phyloP scores from a whole-genome alignment of 2,113 vertebrate genomes.

The Taurulus bubalis region DNA sequence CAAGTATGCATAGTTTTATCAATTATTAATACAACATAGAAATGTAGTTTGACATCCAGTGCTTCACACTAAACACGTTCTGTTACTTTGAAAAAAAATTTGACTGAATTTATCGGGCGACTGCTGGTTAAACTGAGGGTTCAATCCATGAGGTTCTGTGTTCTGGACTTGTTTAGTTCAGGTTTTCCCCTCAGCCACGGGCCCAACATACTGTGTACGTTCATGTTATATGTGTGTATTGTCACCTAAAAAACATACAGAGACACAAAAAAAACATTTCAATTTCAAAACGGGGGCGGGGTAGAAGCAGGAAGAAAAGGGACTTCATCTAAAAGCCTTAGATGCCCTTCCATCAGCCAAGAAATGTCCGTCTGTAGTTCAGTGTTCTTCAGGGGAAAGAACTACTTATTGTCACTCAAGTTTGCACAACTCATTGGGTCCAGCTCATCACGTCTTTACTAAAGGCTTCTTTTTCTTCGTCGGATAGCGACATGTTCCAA shows the following conservation, averaged over 20 bases:
- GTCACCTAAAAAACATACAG: constrained; percentile 47
- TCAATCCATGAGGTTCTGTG: background rate
- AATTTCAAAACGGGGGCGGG: constrained; percentile 20
- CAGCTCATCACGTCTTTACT: background rate
- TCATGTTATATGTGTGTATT: constrained; percentile 22
- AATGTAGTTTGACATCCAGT: constrained; percentile 27
- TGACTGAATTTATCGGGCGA: constrained; percentile 4
- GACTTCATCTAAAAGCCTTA: constrained; percentile 21
- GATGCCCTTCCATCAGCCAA: constrained; percentile 20
- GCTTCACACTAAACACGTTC: constrained; percentile 7
- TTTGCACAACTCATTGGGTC: constrained; percentile 13
- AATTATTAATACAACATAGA: constrained; percentile 5
- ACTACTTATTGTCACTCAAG: background rate
- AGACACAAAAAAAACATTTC: constrained; percentile 42
- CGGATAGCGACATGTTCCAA: background rate
- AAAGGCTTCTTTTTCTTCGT: background rate
- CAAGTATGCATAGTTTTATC: constrained; percentile 38
- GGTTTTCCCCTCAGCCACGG: constrained; percentile 15
- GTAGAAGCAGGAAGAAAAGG: constrained; percentile 50
- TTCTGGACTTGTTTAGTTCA: constrained; percentile 1
- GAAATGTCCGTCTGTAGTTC: background rate
- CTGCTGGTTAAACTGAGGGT: background rate
- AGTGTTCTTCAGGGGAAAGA: constrained; percentile 18
- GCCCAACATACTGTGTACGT: background rate
- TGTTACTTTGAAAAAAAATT: background rate